A percentile compares a stretch with the other conserved stretches of the same genome.
These are phyloP conservation scores for Drosophila erecta DNA, from an alignment of 1,140 invertebrate species.

Conservation along the genomic window DNA sequence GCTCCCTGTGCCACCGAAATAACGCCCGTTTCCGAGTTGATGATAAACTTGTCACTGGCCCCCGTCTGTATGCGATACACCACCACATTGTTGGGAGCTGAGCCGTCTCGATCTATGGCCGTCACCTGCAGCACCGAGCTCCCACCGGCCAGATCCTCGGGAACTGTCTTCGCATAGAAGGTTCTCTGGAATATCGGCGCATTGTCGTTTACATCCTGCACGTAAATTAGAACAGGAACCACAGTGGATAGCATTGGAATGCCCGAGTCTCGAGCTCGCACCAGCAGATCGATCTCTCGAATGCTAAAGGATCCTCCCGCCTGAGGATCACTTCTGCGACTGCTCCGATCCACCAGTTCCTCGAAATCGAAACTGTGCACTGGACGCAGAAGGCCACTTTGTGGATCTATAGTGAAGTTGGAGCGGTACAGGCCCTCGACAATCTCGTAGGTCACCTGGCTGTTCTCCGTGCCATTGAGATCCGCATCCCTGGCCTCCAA, in stretches of 20 bases:
- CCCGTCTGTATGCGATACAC: slow-evolving; percentile 95
- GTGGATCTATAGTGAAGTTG: slow-evolving; percentile 93
- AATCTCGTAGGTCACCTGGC: slow-evolving; percentile 93
- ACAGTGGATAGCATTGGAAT: slow-evolving; percentile 90
- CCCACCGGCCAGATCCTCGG: slow-evolving; percentile 92
- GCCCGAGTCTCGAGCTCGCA: slow-evolving; percentile 92
- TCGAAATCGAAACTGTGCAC: slow-evolving; percentile 92
- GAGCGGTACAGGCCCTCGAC: slow-evolving; percentile 89
- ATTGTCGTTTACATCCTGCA: slow-evolving; percentile 95
- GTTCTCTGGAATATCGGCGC: slow-evolving; percentile 91
- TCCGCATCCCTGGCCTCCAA: slow-evolving; percentile 94
- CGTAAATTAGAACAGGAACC: slow-evolving; percentile 91
- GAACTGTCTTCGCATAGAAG: slow-evolving; percentile 91
- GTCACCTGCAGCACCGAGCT: slow-evolving; percentile 92
- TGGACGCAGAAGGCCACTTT: slow-evolving; percentile 90
- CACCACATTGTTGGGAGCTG: slow-evolving; percentile 93
- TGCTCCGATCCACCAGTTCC: slow-evolving; percentile 83
- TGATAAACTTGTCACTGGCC: slow-evolving; percentile 96
- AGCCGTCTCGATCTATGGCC: slow-evolving; percentile 93
- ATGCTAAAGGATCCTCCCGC: slow-evolving; percentile 86
- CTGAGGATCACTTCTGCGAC: slow-evolving; percentile 16
- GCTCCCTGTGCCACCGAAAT: slow-evolving; percentile 94
- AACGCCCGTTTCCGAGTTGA: slow-evolving; percentile 92
- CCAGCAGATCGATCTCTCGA: slow-evolving; percentile 89
- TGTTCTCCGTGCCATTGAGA: slow-evolving; percentile 94